Evolutionary conservation across 2,797 vertebrate genomes (phyloP).

Genomic region (Emydoidea blandingii): DNA sequence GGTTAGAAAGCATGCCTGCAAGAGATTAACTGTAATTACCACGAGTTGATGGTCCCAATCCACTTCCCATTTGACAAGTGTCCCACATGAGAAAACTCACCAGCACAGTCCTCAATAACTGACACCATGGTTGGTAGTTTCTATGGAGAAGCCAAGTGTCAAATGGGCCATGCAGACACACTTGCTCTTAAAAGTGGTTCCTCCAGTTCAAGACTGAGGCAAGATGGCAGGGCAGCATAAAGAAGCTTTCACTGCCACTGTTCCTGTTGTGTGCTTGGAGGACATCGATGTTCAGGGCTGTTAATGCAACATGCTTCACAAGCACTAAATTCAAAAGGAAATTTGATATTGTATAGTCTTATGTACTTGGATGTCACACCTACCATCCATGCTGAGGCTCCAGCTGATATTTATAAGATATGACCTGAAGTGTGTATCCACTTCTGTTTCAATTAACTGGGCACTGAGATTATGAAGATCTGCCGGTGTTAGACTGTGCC

Average conservation of each 20-base stretch:
- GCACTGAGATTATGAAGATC: slow-evolving; percentile 58
- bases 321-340: not conserved
- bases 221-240: not conserved
- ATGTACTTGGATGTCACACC: not conserved
- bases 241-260: not conserved
- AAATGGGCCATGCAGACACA: not conserved
- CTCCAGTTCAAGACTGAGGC: not conserved
- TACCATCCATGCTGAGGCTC: slow-evolving; percentile 85
- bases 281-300: not conserved
- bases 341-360: not conserved
- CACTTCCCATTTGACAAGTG: not conserved
- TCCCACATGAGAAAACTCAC: not conserved
- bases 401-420: slow-evolving; percentile 82
- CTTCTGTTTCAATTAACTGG: slow-evolving; percentile 18
- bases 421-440: not conserved
- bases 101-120: not conserved
- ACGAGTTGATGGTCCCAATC: not conserved
- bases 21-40: not conserved
- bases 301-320: not conserved
- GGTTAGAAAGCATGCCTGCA: not conserved
- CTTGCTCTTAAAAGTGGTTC: not conserved
- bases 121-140: not conserved
- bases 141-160: not conserved
- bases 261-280: not conserved
- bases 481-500: slow-evolving; percentile 62